These are phyloP conservation scores for Ophioninae sp. DNA, from an alignment of 2,888 invertebrate genomes.

Conservation along the genomic window DNA sequence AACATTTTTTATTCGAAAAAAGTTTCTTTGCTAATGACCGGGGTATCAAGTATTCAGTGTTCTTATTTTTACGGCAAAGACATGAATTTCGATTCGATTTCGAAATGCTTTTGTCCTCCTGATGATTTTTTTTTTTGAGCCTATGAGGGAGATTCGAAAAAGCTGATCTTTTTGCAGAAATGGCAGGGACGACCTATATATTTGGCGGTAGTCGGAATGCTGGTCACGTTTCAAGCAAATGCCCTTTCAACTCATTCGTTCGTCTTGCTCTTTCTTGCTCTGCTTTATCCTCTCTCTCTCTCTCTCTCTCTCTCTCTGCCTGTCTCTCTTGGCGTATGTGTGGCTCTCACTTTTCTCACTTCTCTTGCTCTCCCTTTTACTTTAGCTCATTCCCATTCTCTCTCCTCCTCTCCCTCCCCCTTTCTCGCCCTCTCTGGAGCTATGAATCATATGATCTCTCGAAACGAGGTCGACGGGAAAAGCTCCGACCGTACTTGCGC, in stretches of 20 bases:
- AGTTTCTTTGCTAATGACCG: neutral
- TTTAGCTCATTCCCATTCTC: neutral
- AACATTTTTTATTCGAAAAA: neutral
- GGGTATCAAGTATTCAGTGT: neutral
- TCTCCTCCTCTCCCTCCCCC: neutral
- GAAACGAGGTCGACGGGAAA: slow-evolving; percentile 46
- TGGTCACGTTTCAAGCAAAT: slow-evolving; percentile 61
- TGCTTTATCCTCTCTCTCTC: neutral
- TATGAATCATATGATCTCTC: slow-evolving; percentile 56
- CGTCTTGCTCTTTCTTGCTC: slow-evolving; percentile 6
- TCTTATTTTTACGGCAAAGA: neutral
- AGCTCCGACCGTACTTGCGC: slow-evolving; percentile 40
- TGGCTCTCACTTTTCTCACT: neutral
- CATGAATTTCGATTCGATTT: neutral
- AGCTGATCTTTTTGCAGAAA: slow-evolving; percentile 9
- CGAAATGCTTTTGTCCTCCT: neutral
- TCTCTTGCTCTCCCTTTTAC: neutral
- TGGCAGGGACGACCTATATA: slow-evolving; percentile 12
- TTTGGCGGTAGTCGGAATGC: slow-evolving; percentile 41
- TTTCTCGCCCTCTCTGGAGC: slow-evolving; percentile 17
- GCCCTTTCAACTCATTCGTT: slow-evolving; percentile 44
- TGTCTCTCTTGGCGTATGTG: slow-evolving; percentile 4
- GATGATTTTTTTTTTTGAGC: neutral
- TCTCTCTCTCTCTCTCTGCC: slow-evolving; percentile 15
- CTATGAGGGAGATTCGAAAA: neutral